Percentiles rank a stretch among this genome's conserved stretches.
Evolutionary conservation across 2,113 vertebrate species (phyloP).

Genomic region (Dunckerocampus dactyliophorus): DNA sequence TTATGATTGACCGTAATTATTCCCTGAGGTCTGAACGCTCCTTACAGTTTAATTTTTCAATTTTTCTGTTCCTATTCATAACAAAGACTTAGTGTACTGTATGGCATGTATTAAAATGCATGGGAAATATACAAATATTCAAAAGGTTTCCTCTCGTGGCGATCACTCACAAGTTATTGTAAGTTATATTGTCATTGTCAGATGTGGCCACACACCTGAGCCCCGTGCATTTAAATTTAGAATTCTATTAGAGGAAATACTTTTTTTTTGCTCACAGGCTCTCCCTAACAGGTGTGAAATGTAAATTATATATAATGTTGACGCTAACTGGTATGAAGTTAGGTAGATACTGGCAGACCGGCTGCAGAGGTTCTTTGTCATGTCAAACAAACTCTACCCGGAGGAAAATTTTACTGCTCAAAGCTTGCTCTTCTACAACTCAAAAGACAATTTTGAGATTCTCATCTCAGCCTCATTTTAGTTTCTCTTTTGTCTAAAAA

Average conservation of each 20-base stretch:
- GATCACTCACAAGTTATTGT: not conserved
- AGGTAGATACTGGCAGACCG: no score
- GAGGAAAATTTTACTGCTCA: no score
- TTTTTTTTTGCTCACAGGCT: not conserved
- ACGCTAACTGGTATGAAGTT: no score
- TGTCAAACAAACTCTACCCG: no score
- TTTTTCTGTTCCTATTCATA: conserved; percentile 15
- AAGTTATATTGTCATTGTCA: no score
- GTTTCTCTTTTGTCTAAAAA: no score
- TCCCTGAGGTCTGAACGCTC: conserved; percentile 25
- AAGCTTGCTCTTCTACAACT: no score
- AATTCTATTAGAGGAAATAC: not conserved
- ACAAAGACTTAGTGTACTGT: conserved; percentile 1
- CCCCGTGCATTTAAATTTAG: conserved; percentile 10
- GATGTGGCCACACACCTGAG: conserved; percentile 28
- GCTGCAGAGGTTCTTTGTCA: no score
- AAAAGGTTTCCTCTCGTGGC: conserved; percentile 2
- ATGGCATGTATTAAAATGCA: conserved; percentile 1
- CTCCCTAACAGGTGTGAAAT: not conserved
- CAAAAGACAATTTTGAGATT: no score
- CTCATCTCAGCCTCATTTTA: no score
- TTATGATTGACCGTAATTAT: conserved; percentile 53
- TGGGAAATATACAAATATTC: not conserved
- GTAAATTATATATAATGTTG: not conserved
- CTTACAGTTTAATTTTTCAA: conserved; percentile 25